Evolutionary conservation across 2,797 vertebrate genomes (phyloP).

Genomic region (Lagodon rhomboides): DNA sequence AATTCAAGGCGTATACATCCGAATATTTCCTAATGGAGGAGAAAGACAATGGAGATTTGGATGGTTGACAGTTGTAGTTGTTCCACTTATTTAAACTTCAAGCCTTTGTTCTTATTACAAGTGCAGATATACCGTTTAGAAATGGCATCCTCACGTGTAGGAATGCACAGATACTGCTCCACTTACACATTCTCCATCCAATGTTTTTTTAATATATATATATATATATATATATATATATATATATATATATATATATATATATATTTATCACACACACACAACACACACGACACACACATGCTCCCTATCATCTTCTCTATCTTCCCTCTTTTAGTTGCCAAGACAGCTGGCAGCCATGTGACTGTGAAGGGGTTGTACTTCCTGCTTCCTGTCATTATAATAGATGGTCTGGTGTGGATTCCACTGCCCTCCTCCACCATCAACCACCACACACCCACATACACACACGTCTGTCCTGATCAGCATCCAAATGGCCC

Average conservation of each 20-base stretch:
- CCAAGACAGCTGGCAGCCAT: constrained; percentile 96
- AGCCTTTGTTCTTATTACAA: constrained; percentile 58
- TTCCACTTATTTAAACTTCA: constrained; percentile 65
- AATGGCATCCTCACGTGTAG: constrained; percentile 24
- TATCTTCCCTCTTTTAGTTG: constrained; percentile 81
- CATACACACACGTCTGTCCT: constrained; percentile 76
- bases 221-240: background rate
- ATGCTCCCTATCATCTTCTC: constrained; percentile 58
- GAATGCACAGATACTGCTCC: constrained; percentile 29
- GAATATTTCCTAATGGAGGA: constrained; percentile 27
- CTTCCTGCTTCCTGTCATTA: constrained; percentile 97
- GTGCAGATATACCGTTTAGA: constrained; percentile 24
- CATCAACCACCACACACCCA: constrained; percentile 55
- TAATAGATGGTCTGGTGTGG: constrained; percentile 98
- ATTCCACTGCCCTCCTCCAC: constrained; percentile 93
- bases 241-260: no score
- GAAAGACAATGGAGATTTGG: constrained; percentile 23
- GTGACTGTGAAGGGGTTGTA: constrained; percentile 90
- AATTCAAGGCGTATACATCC: constrained; percentile 44
- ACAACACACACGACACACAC: constrained; percentile 17
- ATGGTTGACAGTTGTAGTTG: constrained; percentile 38
- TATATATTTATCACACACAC: no score
- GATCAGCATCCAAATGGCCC: constrained; percentile 95
- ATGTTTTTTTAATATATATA: background rate
- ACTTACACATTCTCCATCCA: constrained; percentile 2